Evolutionary conservation across 1,140 invertebrate species (phyloP).

Genomic region (Aleiodes sp.): DNA sequence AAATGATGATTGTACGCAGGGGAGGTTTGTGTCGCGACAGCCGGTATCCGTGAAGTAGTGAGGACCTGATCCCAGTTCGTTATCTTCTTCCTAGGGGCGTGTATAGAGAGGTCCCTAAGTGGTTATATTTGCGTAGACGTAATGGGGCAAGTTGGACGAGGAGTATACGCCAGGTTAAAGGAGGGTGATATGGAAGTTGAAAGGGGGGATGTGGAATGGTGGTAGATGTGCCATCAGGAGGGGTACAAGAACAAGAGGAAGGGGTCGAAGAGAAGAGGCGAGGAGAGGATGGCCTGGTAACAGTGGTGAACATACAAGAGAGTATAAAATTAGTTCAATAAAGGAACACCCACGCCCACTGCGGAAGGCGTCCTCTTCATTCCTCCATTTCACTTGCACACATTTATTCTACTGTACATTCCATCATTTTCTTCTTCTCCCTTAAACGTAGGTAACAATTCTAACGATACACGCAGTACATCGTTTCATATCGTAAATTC

Average conservation of each 20-base stretch:
- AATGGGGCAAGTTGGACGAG: slow-evolving; percentile 56
- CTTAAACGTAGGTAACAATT: neutral
- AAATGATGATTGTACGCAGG: slow-evolving; percentile 3
- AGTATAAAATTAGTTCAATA: slow-evolving; percentile 61
- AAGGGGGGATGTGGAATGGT: neutral
- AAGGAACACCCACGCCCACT: slow-evolving; percentile 56
- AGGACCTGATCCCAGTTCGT: slow-evolving; percentile 40
- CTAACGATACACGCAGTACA: slow-evolving; percentile 27
- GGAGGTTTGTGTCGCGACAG: slow-evolving; percentile 29
- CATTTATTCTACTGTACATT: neutral
- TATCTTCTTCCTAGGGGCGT: slow-evolving; percentile 41
- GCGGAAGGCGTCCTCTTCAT: slow-evolving; percentile 24
- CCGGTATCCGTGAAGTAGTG: slow-evolving; percentile 10
- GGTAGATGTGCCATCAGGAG: neutral
- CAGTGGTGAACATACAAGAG: slow-evolving; percentile 46
- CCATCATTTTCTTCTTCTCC: neutral
- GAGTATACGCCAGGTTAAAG: slow-evolving; percentile 31
- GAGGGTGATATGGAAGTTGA: neutral
- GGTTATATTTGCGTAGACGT: slow-evolving; percentile 58
- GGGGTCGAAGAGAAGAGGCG: slow-evolving; percentile 24
- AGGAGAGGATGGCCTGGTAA: neutral
- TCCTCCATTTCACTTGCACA: slow-evolving; percentile 29
- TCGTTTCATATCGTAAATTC: slow-evolving; percentile 12
- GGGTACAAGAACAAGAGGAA: slow-evolving; percentile 29
- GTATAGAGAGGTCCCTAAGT: slow-evolving; percentile 46